Evolutionary conservation across 2,113 vertebrate genomes (phyloP).

Genomic region (Procavia capensis): DNA sequence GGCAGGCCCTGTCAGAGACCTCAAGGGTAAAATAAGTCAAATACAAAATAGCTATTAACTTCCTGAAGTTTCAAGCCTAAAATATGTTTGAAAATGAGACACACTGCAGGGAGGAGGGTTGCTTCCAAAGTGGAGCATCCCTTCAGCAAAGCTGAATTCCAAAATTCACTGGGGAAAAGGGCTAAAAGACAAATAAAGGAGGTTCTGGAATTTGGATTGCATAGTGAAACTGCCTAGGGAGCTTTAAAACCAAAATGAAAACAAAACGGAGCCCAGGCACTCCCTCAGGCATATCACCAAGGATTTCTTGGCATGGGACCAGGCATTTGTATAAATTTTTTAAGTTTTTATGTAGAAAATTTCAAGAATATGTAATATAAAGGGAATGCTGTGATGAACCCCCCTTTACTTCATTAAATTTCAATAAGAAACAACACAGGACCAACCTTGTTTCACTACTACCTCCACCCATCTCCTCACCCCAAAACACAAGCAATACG

Average conservation of each 20-base stretch:
- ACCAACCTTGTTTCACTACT: neutral
- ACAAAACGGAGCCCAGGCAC: neutral
- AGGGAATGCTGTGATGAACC: neutral
- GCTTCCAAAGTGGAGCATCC: neutral
- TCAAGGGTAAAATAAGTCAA: conserved; percentile 66
- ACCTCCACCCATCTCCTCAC: neutral
- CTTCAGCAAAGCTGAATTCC: neutral
- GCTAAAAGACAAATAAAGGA: conserved; percentile 8
- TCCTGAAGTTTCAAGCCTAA: conserved; percentile 59
- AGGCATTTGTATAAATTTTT: neutral
- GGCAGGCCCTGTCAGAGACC: neutral
- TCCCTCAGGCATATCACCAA: neutral
- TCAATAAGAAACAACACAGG: neutral
- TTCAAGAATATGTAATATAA: neutral
- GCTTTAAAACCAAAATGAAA: conserved; percentile 43
- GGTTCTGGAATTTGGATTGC: conserved; percentile 20
- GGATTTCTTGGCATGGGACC: neutral
- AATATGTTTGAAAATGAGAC: neutral
- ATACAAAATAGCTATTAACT: conserved; percentile 67
- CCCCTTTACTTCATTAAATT: neutral
- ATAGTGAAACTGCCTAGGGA: neutral
- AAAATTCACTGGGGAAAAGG: neutral
- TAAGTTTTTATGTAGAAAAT: neutral
- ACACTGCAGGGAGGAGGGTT: neutral
- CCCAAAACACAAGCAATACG: neutral